Conservation (phyloP, 2,113 vertebrate genomes). For the Zosterops lateralis region DNA sequence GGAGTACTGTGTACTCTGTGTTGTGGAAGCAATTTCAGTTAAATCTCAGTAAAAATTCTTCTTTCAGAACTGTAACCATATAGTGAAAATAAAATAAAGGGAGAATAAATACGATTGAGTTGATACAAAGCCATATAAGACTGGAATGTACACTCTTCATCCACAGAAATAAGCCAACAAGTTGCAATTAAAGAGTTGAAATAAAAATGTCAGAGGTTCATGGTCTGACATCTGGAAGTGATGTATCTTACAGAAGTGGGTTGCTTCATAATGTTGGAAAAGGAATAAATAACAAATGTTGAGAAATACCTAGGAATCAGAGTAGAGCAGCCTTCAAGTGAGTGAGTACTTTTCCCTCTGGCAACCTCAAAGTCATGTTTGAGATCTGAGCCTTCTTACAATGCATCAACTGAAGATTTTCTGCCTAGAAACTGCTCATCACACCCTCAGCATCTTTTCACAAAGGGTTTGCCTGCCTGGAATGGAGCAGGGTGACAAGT, state of each 20-base stretch:
- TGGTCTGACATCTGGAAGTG: background rate
- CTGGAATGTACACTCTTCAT: background rate
- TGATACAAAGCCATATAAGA: background rate
- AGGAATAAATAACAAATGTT: background rate
- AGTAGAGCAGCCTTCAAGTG: background rate
- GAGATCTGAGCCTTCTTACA: background rate
- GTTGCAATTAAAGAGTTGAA: background rate
- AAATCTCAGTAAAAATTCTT: background rate
- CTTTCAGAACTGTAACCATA: background rate
- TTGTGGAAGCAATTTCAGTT: background rate
- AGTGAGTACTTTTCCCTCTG: background rate
- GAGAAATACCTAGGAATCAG: background rate
- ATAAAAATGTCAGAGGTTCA: background rate
- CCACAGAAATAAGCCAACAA: background rate
- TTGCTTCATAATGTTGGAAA: background rate
- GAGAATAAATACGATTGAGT: background rate
- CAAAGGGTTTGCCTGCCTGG: background rate
- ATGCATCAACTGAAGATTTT: background rate
- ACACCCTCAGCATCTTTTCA: background rate
- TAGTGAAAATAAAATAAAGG: background rate
- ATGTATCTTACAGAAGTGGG: background rate
- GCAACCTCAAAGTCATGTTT: background rate
- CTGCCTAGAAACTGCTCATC: background rate
- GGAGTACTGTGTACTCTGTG: background rate
- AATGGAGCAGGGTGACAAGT: background rate